A percentile compares a stretch with the other conserved stretches of the same genome.
These are phyloP conservation scores for Martes martes DNA, from an alignment of 2,113 vertebrate species.

Conservation along the genomic window DNA sequence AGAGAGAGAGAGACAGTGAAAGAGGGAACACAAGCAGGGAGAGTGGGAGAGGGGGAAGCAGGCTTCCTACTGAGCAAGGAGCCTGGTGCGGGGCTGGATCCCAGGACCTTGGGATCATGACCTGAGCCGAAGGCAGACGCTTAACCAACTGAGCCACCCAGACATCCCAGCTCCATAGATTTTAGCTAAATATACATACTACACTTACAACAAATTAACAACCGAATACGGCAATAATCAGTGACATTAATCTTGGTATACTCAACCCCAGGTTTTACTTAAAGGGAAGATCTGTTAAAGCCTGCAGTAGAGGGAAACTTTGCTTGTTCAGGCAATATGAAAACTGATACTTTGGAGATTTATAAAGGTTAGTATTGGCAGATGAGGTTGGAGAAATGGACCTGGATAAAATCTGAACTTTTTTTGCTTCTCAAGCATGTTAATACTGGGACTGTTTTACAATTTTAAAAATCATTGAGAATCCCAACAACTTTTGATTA, in stretches of 20 bases:
- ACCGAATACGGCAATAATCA: background rate
- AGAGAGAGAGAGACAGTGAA: too few relatives aligned
- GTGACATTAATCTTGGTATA: background rate
- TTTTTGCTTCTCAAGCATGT: background rate
- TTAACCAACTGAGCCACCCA: too few relatives aligned
- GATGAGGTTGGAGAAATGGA: background rate
- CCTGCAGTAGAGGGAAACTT: background rate
- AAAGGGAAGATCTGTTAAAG: background rate
- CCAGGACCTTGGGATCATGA: too few relatives aligned
- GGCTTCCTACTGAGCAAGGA: too few relatives aligned
- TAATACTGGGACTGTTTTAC: background rate
- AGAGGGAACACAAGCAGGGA: too few relatives aligned
- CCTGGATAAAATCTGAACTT: background rate
- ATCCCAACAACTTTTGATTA: background rate
- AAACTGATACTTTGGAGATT: background rate
- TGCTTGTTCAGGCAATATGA: background rate
- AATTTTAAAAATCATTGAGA: background rate
- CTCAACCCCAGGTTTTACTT: background rate
- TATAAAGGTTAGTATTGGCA: background rate
- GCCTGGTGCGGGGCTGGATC: too few relatives aligned
- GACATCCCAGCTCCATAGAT: background rate
- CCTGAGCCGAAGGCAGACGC: too few relatives aligned
- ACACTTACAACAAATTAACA: background rate
- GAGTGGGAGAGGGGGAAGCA: too few relatives aligned
- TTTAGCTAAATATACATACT: background rate